phyloP scores from a whole-genome alignment of 1,140 invertebrate genomes.

The Pseudomyrmex pallidus region DNA sequence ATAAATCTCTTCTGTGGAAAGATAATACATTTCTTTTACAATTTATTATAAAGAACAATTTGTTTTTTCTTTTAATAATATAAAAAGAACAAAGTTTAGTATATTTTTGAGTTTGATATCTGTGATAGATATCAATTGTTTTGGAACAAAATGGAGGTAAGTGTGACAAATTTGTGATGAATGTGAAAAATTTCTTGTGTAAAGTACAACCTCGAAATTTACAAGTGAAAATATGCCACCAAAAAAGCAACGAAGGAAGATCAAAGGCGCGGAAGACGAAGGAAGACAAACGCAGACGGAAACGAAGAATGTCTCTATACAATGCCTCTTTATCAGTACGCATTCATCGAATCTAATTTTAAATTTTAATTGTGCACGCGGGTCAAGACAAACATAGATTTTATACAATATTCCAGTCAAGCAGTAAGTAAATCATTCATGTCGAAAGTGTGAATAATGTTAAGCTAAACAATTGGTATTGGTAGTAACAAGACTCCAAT shows the following conservation, averaged over 20 bases:
- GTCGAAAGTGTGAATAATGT: background rate
- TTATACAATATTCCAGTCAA: constrained; percentile 15
- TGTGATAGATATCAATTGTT: background rate
- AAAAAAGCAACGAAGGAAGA: constrained; percentile 28
- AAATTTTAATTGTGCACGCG: background rate
- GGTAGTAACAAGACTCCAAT: background rate
- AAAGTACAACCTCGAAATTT: constrained; percentile 34
- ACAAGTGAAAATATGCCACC: constrained; percentile 48
- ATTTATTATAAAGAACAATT: background rate
- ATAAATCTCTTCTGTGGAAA: background rate
- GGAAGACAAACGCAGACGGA: constrained; percentile 18
- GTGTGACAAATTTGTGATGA: constrained; percentile 10
- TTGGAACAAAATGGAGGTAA: background rate
- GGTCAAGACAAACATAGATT: constrained; percentile 12
- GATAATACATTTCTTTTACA: background rate
- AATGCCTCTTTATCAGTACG: constrained; percentile 58
- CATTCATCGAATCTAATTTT: constrained; percentile 21
- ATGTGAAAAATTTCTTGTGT: too few species aligned
- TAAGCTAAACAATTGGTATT: background rate
- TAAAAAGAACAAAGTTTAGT: background rate
- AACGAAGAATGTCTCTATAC: background rate
- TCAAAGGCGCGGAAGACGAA: background rate
- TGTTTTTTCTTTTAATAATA: background rate
- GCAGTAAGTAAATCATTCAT: background rate
- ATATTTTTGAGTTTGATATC: background rate